Percentiles rank a stretch among this genome's conserved stretches.
phyloP scores from a whole-genome alignment of 1,140 invertebrate genomes.

The Drosophila willistoni region DNA sequence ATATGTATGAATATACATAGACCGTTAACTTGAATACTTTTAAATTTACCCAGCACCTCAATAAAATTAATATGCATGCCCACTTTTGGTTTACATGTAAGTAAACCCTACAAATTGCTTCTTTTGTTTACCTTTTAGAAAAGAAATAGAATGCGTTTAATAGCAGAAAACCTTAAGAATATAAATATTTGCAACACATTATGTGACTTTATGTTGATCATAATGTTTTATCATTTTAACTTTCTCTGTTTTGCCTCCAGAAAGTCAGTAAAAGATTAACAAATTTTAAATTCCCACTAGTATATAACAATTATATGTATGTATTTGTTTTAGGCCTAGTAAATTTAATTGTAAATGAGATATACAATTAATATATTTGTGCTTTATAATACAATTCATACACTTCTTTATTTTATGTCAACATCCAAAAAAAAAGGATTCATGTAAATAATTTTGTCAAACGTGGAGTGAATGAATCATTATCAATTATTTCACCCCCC shows the following conservation, averaged over 20 bases:
- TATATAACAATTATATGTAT: too few relatives aligned
- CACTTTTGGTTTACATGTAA: not conserved
- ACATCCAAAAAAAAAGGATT: too few relatives aligned
- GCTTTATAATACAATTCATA: too few relatives aligned
- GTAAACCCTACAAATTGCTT: not conserved
- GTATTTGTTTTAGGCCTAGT: not conserved
- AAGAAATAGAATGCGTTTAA: not conserved
- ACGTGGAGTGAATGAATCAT: not conserved
- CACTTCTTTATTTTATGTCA: too few relatives aligned
- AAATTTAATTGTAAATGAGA: not conserved
- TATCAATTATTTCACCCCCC: not conserved
- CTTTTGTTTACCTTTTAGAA: not conserved
- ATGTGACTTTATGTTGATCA: too few relatives aligned
- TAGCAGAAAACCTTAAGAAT: too few relatives aligned
- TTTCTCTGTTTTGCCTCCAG: too few relatives aligned
- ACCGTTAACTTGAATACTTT: not conserved
- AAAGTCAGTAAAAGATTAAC: too few relatives aligned
- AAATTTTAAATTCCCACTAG: too few relatives aligned
- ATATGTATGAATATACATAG: not conserved
- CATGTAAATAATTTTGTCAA: not conserved
- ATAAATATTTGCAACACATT: too few relatives aligned
- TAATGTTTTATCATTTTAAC: too few relatives aligned
- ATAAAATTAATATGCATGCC: conserved; percentile 5
- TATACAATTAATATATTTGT: too few relatives aligned
- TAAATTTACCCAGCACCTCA: not conserved